These are phyloP conservation scores for Rhabdophis nuchalis DNA, from an alignment of 2,797 vertebrate genomes.

Conservation along the genomic window DNA sequence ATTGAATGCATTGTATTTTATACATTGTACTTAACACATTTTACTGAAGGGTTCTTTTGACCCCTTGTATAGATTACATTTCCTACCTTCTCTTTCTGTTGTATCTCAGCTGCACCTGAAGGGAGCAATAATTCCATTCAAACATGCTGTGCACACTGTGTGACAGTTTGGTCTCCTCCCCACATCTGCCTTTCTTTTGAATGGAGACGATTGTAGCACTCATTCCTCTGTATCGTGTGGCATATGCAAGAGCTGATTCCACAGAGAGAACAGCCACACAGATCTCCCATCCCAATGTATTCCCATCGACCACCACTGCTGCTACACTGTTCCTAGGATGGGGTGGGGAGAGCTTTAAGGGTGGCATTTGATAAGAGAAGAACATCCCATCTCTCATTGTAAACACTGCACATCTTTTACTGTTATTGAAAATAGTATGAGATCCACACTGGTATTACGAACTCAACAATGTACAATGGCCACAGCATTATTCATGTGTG, in stretches of 20 bases:
- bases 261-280: not conserved
- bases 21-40: not conserved
- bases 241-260: not conserved
- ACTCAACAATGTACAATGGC: not conserved
- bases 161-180: not conserved
- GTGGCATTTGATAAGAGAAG: not conserved
- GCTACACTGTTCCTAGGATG: not conserved
- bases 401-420: not conserved
- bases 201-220: not conserved
- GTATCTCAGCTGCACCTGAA: not conserved
- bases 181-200: not conserved
- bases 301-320: not conserved
- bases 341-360: not conserved
- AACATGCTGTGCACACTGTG: not conserved
- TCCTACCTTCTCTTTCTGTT: not conserved
- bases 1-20: constrained; percentile 8
- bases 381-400: not conserved
- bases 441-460: not conserved
- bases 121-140: not conserved
- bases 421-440: not conserved
- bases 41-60: not conserved
- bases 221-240: not conserved
- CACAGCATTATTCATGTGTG: not conserved
- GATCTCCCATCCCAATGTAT: not conserved
- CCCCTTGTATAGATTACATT: fast-evolving